Evolutionary conservation across 2,797 vertebrate species (phyloP).

Genomic region (Argentina silus): DNA sequence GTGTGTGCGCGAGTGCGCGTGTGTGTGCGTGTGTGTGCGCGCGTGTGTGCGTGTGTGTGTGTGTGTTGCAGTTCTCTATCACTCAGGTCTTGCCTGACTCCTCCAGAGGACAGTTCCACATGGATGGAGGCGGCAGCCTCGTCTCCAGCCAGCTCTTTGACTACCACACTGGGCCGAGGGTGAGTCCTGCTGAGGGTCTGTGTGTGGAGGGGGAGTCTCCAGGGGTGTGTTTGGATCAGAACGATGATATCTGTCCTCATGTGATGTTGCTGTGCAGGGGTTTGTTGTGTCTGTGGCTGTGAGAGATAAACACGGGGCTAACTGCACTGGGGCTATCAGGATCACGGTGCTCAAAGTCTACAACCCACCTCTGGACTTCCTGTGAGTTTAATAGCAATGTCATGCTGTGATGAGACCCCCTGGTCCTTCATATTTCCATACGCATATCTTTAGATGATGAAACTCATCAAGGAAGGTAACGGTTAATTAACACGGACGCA

Average conservation of each 20-base stretch:
- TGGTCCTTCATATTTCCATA: not conserved
- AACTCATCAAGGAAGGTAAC: not conserved
- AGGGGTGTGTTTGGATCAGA: not conserved
- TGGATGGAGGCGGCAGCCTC: slow-evolving; percentile 22
- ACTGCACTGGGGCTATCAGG: slow-evolving; percentile 33
- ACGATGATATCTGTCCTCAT: not conserved
- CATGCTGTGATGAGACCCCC: not conserved
- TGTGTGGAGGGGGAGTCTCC: not conserved
- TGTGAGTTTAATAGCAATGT: slow-evolving; percentile 26
- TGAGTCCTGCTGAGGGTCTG: not conserved
- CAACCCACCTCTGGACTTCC: slow-evolving; percentile 26
- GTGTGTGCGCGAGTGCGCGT: not conserved
- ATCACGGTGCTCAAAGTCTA: slow-evolving; percentile 35
- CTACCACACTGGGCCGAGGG: slow-evolving; percentile 29
- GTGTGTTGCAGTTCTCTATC: slow-evolving; percentile 30
- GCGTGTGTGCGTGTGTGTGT: not conserved
- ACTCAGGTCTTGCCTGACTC: slow-evolving; percentile 22
- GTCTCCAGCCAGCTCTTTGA: slow-evolving; percentile 27
- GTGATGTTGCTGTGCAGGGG: slow-evolving; percentile 15
- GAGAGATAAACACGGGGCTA: slow-evolving; percentile 13
- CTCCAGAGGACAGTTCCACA: slow-evolving; percentile 19
- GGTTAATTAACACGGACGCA: not conserved
- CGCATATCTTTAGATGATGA: not conserved
- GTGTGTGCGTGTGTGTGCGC: not conserved
- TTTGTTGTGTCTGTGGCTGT: slow-evolving; percentile 28